Conservation (phyloP, 1,140 invertebrate species). For the Dendroctonus ponderosae region DNA sequence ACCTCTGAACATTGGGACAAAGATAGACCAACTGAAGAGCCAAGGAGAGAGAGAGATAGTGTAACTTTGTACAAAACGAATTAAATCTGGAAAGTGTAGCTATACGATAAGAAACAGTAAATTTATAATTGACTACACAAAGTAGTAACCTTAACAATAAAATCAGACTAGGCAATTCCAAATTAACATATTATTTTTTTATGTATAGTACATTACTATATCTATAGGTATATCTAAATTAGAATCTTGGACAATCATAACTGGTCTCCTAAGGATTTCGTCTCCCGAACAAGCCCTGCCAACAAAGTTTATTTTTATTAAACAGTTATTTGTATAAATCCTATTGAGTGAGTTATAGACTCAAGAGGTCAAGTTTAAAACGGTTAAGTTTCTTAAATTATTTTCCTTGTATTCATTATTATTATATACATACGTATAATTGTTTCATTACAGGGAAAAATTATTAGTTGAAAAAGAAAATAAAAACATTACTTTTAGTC, state of each 20-base stretch:
- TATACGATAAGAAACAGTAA: no score
- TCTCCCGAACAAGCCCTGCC: slow-evolving; percentile 17
- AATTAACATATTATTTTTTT: no score
- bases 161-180: no score
- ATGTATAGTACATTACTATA: no score
- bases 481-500: neutral
- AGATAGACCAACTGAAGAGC: no score
- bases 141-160: no score
- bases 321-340: neutral
- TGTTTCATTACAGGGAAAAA: neutral
- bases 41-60: neutral
- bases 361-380: neutral
- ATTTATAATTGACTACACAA: no score
- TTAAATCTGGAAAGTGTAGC: no score
- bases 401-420: neutral
- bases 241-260: no score
- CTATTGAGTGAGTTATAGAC: neutral
- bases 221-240: no score
- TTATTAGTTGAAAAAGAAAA: neutral
- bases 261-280: slow-evolving; percentile 10
- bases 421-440: no score
- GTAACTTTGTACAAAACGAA: no score
- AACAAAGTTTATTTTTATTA: slow-evolving; percentile 13
- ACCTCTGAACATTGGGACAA: neutral
- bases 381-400: neutral